Conservation (phyloP, 2,888 invertebrate species). For the Chaitophorus viminalis region DNA sequence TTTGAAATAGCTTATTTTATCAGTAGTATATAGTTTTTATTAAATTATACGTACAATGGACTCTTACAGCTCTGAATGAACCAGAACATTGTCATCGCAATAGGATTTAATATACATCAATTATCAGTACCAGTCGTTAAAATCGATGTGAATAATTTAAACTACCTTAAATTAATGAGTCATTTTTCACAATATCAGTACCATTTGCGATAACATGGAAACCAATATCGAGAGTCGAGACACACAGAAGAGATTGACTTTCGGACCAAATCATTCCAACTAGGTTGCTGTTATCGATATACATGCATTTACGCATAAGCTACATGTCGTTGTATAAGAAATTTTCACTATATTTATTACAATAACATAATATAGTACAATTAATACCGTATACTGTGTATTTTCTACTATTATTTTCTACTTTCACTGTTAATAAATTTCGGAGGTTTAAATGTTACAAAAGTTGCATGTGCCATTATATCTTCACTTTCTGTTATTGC, state of each 20-base stretch:
- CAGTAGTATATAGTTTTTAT: too few relatives aligned
- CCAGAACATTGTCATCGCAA: too few relatives aligned
- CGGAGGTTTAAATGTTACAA: not conserved
- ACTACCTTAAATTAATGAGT: not conserved
- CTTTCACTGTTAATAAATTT: not conserved
- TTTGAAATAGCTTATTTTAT: too few relatives aligned
- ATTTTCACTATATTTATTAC: not conserved
- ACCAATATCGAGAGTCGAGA: not conserved
- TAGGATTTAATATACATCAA: too few relatives aligned
- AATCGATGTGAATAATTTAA: not conserved
- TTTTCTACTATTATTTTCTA: not conserved
- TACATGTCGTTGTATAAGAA: not conserved
- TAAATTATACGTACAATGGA: too few relatives aligned
- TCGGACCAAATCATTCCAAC: not conserved
- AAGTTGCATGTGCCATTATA: too few relatives aligned
- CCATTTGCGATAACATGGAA: not conserved
- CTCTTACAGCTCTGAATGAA: too few relatives aligned
- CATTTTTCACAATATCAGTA: not conserved
- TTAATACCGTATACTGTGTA: not conserved
- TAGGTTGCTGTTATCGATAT: not conserved
- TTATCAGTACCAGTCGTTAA: too few relatives aligned
- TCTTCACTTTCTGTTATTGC: too few relatives aligned
- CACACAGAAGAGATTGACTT: not conserved
- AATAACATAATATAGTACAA: not conserved
- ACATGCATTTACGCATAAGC: not conserved